phyloP scores from a whole-genome alignment of 1,140 invertebrate genomes.

The Trichonephila inaurata region DNA sequence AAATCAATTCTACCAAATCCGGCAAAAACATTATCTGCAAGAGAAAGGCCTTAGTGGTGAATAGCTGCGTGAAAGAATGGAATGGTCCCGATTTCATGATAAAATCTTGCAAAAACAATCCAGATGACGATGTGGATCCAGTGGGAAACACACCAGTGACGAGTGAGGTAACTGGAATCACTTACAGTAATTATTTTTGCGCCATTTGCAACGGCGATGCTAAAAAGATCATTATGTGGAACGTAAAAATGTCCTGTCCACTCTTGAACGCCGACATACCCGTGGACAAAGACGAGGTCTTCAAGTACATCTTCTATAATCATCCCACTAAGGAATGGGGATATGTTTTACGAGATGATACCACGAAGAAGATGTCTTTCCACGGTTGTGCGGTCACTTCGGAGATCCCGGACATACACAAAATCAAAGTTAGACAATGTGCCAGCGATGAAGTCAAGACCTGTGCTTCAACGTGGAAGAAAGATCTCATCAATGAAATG shows the following conservation, averaged over 20 bases:
- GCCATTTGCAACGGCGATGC: conserved; percentile 83
- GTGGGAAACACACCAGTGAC: conserved; percentile 82
- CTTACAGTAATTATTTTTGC: conserved; percentile 84
- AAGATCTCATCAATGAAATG: conserved; percentile 16
- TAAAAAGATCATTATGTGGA: conserved; percentile 56
- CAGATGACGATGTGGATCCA: conserved; percentile 77
- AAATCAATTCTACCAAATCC: not conserved
- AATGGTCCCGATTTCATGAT: conserved; percentile 63
- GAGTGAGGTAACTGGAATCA: conserved; percentile 80
- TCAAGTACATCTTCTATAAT: conserved; percentile 68
- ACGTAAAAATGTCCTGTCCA: conserved; percentile 57
- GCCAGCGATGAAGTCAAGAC: conserved; percentile 3
- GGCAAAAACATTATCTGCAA: not conserved
- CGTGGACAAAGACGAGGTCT: conserved; percentile 48
- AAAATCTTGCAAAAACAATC: conserved; percentile 29
- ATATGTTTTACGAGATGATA: not conserved
- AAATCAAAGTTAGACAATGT: not conserved
- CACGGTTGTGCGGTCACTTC: conserved; percentile 45
- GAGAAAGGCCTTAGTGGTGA: conserved; percentile 16
- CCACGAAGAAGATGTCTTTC: conserved; percentile 51
- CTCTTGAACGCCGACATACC: not conserved
- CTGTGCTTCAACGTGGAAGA: conserved; percentile 47
- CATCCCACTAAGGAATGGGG: conserved; percentile 61
- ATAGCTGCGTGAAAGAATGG: conserved; percentile 53
- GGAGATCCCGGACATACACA: conserved; percentile 27